phyloP scores from a whole-genome alignment of 2,113 vertebrate species.

The Zingel zingel region DNA sequence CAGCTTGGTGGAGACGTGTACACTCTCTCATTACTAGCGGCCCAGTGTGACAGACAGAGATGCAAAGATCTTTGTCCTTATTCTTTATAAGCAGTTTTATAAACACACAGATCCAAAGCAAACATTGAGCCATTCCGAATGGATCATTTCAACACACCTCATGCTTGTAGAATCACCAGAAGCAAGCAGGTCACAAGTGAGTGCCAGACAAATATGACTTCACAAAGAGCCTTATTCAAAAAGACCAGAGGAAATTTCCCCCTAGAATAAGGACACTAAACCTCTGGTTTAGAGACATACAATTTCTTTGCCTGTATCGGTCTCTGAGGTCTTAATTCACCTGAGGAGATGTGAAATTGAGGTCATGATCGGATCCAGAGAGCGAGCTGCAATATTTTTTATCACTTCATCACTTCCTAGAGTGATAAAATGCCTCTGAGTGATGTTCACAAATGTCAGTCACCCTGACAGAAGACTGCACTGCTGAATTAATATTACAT shows the following conservation, averaged over 20 bases:
- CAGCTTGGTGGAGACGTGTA: slow-evolving; percentile 69
- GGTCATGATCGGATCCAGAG: no score
- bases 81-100: slow-evolving; percentile 4
- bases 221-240: background rate
- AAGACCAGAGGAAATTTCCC: background rate
- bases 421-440: no score
- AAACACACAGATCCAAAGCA: slow-evolving; percentile 15
- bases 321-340: no score
- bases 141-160: background rate
- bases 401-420: no score
- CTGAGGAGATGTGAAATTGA: no score
- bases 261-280: background rate
- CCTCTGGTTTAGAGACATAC: background rate
- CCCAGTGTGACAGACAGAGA: slow-evolving; percentile 35
- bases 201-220: slow-evolving; percentile 7
- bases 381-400: no score
- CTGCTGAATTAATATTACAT: no score
- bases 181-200: slow-evolving; percentile 5
- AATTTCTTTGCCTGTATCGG: no score
- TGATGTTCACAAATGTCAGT: no score
- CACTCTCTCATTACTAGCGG: slow-evolving; percentile 61
- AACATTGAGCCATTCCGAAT: background rate
- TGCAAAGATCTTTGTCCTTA: slow-evolving; percentile 17
- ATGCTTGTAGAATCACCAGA: background rate
- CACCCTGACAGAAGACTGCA: no score